These are phyloP conservation scores for Indri indri DNA, from an alignment of 2,113 vertebrate genomes.

Conservation along the genomic window DNA sequence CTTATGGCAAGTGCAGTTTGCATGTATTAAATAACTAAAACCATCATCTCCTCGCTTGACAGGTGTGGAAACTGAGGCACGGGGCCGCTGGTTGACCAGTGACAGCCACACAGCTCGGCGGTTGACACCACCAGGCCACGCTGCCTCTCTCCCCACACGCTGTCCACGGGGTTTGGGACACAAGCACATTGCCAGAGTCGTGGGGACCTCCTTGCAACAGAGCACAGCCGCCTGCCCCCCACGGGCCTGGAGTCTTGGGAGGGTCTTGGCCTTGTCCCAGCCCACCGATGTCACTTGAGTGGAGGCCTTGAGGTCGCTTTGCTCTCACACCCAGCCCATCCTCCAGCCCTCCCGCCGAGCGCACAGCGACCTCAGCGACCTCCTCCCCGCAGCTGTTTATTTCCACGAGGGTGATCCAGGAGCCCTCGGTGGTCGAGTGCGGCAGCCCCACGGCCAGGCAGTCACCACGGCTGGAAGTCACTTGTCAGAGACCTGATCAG, in stretches of 20 bases:
- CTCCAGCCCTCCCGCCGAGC: background rate
- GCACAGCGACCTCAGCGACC: accelerated
- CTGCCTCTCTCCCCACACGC: background rate
- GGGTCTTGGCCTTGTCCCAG: too few species aligned
- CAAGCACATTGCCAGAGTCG: too few species aligned
- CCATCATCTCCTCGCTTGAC: accelerated
- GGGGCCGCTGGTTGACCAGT: accelerated
- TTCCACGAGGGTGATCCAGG: too few species aligned
- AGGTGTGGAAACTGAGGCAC: background rate
- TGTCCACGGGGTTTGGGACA: background rate
- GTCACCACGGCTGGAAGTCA: background rate
- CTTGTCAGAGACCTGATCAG: slow-evolving; percentile 25
- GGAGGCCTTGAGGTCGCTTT: background rate
- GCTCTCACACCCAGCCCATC: accelerated
- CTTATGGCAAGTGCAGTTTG: accelerated
- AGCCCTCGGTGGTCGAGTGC: too few species aligned
- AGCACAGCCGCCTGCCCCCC: background rate
- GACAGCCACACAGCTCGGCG: background rate
- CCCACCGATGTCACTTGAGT: accelerated
- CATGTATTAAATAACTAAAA: background rate
- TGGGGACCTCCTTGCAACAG: background rate
- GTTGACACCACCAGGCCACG: accelerated
- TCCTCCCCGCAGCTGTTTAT: background rate
- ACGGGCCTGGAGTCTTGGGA: accelerated
- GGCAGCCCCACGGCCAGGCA: background rate